These are phyloP conservation scores for Pithecia hirsuta DNA, from an alignment of 2,797 vertebrate genomes.

Conservation along the genomic window DNA sequence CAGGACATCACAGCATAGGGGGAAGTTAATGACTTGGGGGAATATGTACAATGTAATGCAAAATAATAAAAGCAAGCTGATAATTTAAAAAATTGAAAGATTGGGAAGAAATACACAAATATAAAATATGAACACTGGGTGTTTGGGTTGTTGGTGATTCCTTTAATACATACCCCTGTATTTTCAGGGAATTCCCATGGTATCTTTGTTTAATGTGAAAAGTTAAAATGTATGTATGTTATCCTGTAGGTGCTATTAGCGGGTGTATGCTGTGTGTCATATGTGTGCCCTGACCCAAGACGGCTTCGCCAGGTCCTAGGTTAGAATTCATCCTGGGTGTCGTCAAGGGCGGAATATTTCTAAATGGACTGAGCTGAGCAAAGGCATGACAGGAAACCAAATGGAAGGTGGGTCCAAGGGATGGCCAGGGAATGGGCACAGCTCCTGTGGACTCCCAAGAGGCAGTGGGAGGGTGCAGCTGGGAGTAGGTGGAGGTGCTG, in stretches of 20 bases:
- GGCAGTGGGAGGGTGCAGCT: background rate
- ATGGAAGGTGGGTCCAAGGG: background rate
- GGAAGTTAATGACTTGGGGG: background rate
- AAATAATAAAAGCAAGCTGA: background rate
- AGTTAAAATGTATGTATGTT: background rate
- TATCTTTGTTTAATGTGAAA: background rate
- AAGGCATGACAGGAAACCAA: background rate
- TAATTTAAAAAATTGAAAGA: background rate
- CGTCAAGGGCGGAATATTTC: background rate
- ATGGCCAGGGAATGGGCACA: background rate
- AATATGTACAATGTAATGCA: background rate
- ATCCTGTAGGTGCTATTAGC: background rate
- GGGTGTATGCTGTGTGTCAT: too few species aligned
- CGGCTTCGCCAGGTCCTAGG: background rate
- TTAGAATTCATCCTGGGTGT: background rate
- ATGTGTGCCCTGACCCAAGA: background rate
- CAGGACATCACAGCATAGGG: background rate
- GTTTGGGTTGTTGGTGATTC: background rate
- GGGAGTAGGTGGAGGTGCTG: background rate
- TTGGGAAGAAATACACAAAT: background rate
- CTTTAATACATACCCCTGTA: background rate
- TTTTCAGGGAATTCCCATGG: background rate
- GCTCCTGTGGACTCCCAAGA: accelerated
- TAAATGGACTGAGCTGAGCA: background rate
- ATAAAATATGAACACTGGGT: background rate